phyloP scores from a whole-genome alignment of 2,113 vertebrate genomes.

The Campylomormyrus numenius region DNA sequence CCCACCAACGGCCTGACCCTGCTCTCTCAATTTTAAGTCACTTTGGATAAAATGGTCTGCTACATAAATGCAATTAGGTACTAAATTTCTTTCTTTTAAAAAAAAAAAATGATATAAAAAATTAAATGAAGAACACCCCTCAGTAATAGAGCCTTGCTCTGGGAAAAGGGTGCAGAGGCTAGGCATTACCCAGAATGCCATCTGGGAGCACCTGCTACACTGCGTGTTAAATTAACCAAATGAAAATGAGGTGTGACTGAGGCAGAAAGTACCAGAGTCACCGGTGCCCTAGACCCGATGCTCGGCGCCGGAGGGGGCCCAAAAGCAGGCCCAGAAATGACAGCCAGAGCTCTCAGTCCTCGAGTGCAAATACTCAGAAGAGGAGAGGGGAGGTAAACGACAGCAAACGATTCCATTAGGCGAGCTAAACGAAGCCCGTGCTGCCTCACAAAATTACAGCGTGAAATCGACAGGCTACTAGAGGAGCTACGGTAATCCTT shows the following conservation, averaged over 20 bases:
- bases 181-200: neutral
- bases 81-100: neutral
- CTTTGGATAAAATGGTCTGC: neutral
- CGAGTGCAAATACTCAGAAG: neutral
- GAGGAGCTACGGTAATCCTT: neutral
- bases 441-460: neutral
- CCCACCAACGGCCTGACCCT: neutral
- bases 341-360: neutral
- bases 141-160: neutral
- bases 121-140: neutral
- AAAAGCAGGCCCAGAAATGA: neutral
- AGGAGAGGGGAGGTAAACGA: neutral
- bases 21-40: neutral
- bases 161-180: neutral
- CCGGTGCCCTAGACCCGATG: neutral
- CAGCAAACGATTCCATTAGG: neutral
- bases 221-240: neutral
- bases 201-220: neutral
- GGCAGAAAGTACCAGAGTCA: neutral
- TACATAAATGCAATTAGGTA: neutral
- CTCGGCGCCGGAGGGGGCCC: neutral
- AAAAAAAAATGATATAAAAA: neutral
- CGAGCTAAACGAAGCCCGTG: neutral
- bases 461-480: neutral
- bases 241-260: conserved; percentile 5